Evolutionary conservation across 2,888 invertebrate genomes (phyloP).

Genomic region (Sclerodermus sp.): DNA sequence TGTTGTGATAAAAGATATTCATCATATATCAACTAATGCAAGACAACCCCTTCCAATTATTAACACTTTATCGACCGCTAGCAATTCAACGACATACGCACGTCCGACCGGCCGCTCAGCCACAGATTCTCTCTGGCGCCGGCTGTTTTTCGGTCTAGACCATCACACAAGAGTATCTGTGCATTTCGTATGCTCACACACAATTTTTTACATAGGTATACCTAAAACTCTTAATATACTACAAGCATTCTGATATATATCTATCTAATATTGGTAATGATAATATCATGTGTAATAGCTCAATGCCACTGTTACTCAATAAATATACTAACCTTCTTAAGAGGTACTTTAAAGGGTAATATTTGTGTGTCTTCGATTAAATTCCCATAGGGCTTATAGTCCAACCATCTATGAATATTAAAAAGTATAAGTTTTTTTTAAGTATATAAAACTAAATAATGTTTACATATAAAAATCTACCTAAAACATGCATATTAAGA

Average conservation of each 20-base stretch:
- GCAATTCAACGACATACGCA: slow-evolving; percentile 5
- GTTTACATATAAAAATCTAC: not conserved
- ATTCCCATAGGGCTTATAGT: slow-evolving; percentile 66
- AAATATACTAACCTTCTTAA: slow-evolving; percentile 61
- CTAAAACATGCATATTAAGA: too few relatives aligned
- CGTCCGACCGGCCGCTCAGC: slow-evolving; percentile 9
- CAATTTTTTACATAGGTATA: slow-evolving; percentile 4
- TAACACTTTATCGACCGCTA: slow-evolving; percentile 11
- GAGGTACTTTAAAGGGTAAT: slow-evolving; percentile 76
- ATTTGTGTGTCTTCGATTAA: slow-evolving; percentile 71
- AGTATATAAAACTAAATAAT: not conserved
- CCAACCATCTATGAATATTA: slow-evolving; percentile 64
- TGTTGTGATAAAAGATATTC: too few relatives aligned
- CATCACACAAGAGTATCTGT: slow-evolving; percentile 6
- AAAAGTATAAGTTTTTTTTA: slow-evolving; percentile 7
- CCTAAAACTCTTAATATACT: too few relatives aligned
- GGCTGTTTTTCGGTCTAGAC: slow-evolving; percentile 5
- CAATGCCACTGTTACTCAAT: too few relatives aligned
- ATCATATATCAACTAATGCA: too few relatives aligned
- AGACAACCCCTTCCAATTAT: not conserved
- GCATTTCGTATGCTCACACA: slow-evolving; percentile 8
- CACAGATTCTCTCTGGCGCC: slow-evolving; percentile 4
- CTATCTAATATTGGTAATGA: too few relatives aligned
- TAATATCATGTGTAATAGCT: too few relatives aligned
- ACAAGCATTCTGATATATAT: too few relatives aligned